Percentiles rank a stretch among this genome's conserved stretches.
These are phyloP conservation scores for Tadarida brasiliensis DNA, from an alignment of 2,797 vertebrate genomes.

Conservation along the genomic window DNA sequence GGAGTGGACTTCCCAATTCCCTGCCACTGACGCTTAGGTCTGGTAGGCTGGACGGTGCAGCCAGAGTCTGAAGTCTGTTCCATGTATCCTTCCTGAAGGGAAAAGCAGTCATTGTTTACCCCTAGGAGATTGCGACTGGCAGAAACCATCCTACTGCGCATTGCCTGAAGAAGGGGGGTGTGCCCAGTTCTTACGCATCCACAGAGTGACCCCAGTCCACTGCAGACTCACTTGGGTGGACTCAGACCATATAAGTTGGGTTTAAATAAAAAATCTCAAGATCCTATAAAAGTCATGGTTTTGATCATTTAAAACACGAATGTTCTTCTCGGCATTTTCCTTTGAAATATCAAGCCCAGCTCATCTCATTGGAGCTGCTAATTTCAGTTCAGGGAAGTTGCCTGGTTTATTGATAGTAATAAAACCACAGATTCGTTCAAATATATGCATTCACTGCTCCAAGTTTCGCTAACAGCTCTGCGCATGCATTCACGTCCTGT, in stretches of 20 bases:
- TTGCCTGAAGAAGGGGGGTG: too few species aligned
- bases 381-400: slow-evolving; percentile 1
- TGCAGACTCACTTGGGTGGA: background rate
- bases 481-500: slow-evolving; percentile 59
- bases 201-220: background rate
- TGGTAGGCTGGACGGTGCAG: too few species aligned
- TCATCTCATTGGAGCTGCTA: slow-evolving; percentile 33
- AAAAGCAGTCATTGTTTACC: too few species aligned
- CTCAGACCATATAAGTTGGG: background rate
- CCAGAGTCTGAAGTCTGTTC: too few species aligned
- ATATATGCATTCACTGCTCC: slow-evolving; percentile 35
- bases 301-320: background rate
- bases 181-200: too few species aligned
- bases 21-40: too few species aligned
- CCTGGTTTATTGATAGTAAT: slow-evolving; percentile 50
- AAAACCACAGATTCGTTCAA: slow-evolving; percentile 73
- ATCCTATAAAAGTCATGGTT: background rate
- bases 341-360: slow-evolving; percentile 42
- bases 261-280: background rate
- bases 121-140: too few species aligned
- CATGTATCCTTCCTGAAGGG: too few species aligned
- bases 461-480: slow-evolving; percentile 58
- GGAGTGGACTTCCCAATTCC: too few species aligned
- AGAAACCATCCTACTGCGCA: too few species aligned
- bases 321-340: background rate